Conservation (phyloP, 2,113 vertebrate species). For the Tringa solitaria region DNA sequence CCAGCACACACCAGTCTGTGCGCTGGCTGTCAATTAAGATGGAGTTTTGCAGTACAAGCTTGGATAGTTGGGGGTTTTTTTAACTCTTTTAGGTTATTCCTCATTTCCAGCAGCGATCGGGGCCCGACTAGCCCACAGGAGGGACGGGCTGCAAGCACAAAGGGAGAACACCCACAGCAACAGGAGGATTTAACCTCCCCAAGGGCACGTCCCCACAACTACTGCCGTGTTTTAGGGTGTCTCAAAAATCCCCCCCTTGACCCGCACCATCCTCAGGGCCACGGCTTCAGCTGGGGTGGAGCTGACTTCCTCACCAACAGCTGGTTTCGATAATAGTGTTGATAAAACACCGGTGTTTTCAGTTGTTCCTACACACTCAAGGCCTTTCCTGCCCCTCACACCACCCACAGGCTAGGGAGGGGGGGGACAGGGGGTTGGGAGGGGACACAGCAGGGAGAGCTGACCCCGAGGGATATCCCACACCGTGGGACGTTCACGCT, state of each 20-base stretch:
- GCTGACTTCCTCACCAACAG: background rate
- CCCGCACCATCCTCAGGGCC: accelerated
- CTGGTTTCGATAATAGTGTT: background rate
- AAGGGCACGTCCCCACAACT: background rate
- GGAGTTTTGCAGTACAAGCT: background rate
- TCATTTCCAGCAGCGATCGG: accelerated
- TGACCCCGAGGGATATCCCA: background rate
- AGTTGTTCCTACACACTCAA: background rate
- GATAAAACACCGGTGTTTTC: background rate
- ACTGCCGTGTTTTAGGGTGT: accelerated
- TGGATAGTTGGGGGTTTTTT: background rate
- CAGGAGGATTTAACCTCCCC: background rate
- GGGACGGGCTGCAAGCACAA: background rate
- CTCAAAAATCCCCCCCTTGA: background rate
- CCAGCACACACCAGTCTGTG: accelerated
- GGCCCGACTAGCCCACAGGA: no score
- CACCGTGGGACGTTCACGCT: background rate
- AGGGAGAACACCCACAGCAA: background rate
- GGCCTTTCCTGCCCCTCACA: background rate
- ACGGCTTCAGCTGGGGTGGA: background rate
- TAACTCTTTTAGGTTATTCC: background rate
- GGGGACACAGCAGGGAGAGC: background rate
- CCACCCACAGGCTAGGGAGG: background rate
- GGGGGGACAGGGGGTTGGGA: background rate
- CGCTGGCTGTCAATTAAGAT: no score